Evolutionary conservation across 2,797 vertebrate genomes (phyloP).

Genomic region (Nannoperca obscura): DNA sequence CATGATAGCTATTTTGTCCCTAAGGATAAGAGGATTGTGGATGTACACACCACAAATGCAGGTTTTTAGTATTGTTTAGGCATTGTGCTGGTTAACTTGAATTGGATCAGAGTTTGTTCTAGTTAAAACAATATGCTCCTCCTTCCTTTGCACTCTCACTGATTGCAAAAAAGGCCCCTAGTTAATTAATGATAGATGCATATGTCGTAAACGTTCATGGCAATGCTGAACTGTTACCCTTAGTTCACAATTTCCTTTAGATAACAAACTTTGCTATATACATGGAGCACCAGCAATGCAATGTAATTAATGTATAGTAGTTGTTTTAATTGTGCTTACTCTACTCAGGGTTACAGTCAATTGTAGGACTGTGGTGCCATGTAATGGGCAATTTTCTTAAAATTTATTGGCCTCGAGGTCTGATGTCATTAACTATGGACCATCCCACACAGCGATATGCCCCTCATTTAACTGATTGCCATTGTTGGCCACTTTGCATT

Average conservation of each 20-base stretch:
- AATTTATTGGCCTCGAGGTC: constrained; percentile 65
- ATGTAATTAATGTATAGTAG: constrained; percentile 41
- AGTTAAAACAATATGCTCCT: constrained; percentile 61
- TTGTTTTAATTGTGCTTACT: constrained; percentile 66
- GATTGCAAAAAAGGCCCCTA: constrained; percentile 13
- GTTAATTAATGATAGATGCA: constrained; percentile 40
- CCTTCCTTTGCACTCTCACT: constrained; percentile 43
- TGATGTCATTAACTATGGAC: constrained; percentile 55
- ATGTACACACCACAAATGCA: constrained; percentile 47
- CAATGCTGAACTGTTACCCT: constrained; percentile 1
- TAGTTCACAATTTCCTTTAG: constrained; percentile 5
- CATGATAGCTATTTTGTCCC: constrained; percentile 59
- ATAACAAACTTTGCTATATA: constrained; percentile 1
- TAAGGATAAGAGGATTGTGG: constrained; percentile 55
- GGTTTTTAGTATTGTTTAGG: constrained; percentile 63
- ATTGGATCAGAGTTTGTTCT: constrained; percentile 72
- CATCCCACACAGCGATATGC: constrained; percentile 51
- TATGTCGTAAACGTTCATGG: constrained; percentile 21
- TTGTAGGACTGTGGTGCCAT: constrained; percentile 41
- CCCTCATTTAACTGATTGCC: constrained; percentile 59
- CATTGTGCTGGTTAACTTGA: constrained; percentile 48
- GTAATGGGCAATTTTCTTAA: constrained; percentile 61
- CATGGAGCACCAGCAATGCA: background rate
- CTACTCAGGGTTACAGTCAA: constrained; percentile 55
- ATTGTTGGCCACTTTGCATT: constrained; percentile 61